Percentiles rank a stretch among this genome's conserved stretches.
Evolutionary conservation across 30 jellyfish, hydroid and myxozoan genomes (phyloP).

Genomic region (Hydra vulgaris): DNA sequence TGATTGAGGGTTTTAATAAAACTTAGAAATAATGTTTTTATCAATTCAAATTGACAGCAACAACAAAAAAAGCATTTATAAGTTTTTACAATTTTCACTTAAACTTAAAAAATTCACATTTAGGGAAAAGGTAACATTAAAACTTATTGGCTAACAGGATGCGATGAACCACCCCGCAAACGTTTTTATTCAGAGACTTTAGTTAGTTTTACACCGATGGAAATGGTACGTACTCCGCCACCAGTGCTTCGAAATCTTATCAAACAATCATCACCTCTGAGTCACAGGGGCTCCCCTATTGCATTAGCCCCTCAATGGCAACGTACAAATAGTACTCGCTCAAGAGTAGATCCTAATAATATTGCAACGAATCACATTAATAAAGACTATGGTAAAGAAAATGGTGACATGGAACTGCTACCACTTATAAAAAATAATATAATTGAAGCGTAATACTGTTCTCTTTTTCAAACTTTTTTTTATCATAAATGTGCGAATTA

Average conservation of each 20-base stretch:
- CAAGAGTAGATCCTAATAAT: background rate
- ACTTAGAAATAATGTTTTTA: too few relatives aligned
- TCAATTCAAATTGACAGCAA: background rate
- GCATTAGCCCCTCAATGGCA: conserved; percentile 11
- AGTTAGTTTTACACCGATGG: conserved; percentile 52
- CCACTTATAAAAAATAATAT: background rate
- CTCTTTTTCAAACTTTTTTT: too few relatives aligned
- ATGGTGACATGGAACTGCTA: conserved; percentile 7
- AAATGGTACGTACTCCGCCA: conserved; percentile 59
- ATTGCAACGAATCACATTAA: conserved; percentile 4
- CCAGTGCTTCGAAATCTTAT: conserved; percentile 37
- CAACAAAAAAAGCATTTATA: too few relatives aligned
- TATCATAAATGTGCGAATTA: too few relatives aligned
- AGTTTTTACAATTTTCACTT: conserved; percentile 6
- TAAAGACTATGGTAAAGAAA: conserved; percentile 15
- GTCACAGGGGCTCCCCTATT: conserved; percentile 11
- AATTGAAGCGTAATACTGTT: background rate
- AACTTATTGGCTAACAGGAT: conserved; percentile 53
- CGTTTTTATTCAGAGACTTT: conserved; percentile 32
- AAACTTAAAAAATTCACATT: too few relatives aligned
- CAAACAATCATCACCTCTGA: background rate
- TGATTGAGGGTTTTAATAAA: too few relatives aligned
- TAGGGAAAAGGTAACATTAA: conserved; percentile 73
- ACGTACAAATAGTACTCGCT: conserved; percentile 6
- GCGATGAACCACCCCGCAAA: conserved; percentile 30